phyloP scores from a whole-genome alignment of 2,888 invertebrate genomes.

The Schizaphis graminum region DNA sequence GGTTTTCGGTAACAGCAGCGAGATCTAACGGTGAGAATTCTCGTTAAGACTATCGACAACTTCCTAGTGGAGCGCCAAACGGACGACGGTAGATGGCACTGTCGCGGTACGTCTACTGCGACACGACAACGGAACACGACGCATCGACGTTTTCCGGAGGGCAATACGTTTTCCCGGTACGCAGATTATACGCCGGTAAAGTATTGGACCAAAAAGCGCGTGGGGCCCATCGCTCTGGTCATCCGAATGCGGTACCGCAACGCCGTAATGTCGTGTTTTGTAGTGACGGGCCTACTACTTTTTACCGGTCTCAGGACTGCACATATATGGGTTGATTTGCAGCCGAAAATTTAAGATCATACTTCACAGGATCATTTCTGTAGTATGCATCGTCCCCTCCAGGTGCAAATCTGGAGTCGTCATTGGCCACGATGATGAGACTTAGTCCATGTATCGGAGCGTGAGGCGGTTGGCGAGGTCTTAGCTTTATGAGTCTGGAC shows the following conservation, averaged over 20 bases:
- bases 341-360: background rate
- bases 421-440: conserved; percentile 59
- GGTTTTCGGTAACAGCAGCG: background rate
- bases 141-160: background rate
- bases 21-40: background rate
- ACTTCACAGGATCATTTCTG: conserved; percentile 65
- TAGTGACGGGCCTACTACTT: background rate
- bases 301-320: background rate
- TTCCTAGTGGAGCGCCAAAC: background rate
- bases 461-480: conserved; percentile 33
- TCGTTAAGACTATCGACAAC: background rate
- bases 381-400: conserved; percentile 65
- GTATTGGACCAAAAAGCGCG: fast-evolving
- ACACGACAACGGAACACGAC: background rate
- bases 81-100: background rate
- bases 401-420: conserved; percentile 64
- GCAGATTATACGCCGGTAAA: too few species aligned
- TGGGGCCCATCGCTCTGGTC: background rate
- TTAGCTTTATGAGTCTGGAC: too few species aligned
- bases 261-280: fast-evolving
- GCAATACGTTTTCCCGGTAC: background rate
- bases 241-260: background rate
- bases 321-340: background rate
- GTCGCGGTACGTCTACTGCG: too few species aligned
- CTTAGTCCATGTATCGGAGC: conserved; percentile 28